Conservation (phyloP, 1,140 invertebrate genomes). For the Penaeus chinensis region DNA sequence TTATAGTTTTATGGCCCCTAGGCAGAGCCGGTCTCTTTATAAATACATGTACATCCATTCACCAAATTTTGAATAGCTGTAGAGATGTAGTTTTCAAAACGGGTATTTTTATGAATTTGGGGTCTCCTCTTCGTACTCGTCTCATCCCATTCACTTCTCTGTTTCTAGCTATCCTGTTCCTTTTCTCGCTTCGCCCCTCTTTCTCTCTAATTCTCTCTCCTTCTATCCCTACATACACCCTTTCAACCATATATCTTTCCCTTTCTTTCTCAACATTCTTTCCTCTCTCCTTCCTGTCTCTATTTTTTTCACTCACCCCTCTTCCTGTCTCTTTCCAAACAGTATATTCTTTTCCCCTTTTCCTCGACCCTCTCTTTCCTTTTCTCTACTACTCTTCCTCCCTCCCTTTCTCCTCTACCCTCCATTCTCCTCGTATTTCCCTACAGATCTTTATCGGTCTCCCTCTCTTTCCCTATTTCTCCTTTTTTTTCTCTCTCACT, state of each 20-base stretch:
- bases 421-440: neutral
- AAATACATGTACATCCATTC: too few species aligned
- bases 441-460: neutral
- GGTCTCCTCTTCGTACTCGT: too few species aligned
- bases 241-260: neutral
- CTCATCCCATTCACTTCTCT: too few species aligned
- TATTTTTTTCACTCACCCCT: too few species aligned
- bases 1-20: too few species aligned
- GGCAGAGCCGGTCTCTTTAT: too few species aligned
- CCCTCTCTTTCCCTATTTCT: neutral
- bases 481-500: constrained; percentile 3
- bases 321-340: too few species aligned
- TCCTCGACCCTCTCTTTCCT: neutral
- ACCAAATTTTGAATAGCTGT: too few species aligned
- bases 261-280: neutral
- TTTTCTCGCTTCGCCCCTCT: neutral
- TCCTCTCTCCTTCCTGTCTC: neutral
- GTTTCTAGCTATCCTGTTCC: too few species aligned
- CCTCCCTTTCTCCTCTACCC: neutral
- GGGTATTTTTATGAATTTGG: too few species aligned
- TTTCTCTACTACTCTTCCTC: neutral
- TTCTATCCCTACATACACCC: neutral
- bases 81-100: too few species aligned
- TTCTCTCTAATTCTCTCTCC: constrained; percentile 10
- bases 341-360: too few species aligned